Base-by-base conservation (phyloP, 2,797 vertebrate species). In the Platyrinchus mystaceus region DNA sequence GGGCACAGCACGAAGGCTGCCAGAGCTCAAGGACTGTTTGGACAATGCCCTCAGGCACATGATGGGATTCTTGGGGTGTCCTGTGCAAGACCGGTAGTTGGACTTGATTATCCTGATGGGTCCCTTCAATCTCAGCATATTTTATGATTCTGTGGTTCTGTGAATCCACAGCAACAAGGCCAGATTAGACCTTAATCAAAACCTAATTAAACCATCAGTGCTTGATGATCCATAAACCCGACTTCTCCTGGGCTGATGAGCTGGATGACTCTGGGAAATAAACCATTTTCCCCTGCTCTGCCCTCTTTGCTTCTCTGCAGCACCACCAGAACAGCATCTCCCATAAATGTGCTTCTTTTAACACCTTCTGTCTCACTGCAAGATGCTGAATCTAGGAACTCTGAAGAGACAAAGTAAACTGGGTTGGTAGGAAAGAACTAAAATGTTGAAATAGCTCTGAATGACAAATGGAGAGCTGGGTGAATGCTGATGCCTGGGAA, bases 331-430 rank as follows among this genome's bases (percentile, higher is more conserved):
- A 6, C 15, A 36, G 13, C 2, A 2, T 19, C 52, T 79, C 28
- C 56, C 10, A 1, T 8, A 23, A 26, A 10, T 2, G 7, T 21
- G 24, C 56, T 26, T 26, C 44, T 20, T 28, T 10, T 3, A 3
- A 4, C 0, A 0, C 12, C 28, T 62, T 58, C 70, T 63, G 14
- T 26, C 55, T 19, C 24, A 0, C 46, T 47, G 49, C 34, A 11
- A 9, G 52, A 5, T 43, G 52, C 46, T 63, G 34, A 14, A 6
- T 41, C 56, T 67, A 37, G 37, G 74, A 41, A 5, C 53, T 66
- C 59, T 26, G 78, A 82, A 67, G 52, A 53, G 46, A 6, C 49
- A 32, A 67, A 76, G 30, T 46, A 19, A 53, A 3, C 18, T 19
- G 39, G 24, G 5, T 55, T 77, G 13, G 8, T 64, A 16, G 43